Evolutionary conservation across 2,888 invertebrate genomes (phyloP), one percentile per base, ranked within the genome.

Genomic region (Eudemis profundana): DNA sequence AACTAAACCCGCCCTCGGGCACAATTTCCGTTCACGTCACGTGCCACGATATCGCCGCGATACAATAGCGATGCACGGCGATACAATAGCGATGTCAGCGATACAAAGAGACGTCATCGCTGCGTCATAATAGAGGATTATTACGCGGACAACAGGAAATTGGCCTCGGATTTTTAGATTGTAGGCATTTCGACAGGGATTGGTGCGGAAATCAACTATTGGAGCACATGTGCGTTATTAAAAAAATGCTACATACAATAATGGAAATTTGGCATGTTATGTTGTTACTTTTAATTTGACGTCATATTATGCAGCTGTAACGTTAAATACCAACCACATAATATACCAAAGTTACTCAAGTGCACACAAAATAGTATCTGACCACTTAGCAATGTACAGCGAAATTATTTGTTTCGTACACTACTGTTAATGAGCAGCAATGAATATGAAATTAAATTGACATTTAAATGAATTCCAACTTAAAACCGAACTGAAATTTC

Each of bases 21-120:
- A 71, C 75, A 83, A 85, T 89, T 87, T 90, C 90, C 90, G 87
- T 84, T 70, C 90, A 89, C 90, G 90, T 89, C 69, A 88, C 10
- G 7, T 29, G 21, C 15, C 68, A 27, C 29, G 29, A 68, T 68
- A 76, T 86, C 72, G 77, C 70, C 71, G 72, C 78, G 77, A 81
- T 82, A 86, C 80, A 79, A 85, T 78, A 75, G 72, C 74, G 69
- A 10, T 17, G 21, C 14, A 7, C 7, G 27, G 14, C 77, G 81
- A 82, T 72, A 81, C 74, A 72, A 74, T 68, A 70, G 72, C 78
- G 83, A 84, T 79, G 83, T 77, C 72, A 70, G 72, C 78, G 77
- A 81, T 81, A 86, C 79, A 79, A 84, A 78, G 73, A 74, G 72
- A 78, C 77, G 83, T 84, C 85, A 85, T 85, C 77, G 74, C 69